A percentile compares a stretch with the other conserved stretches of the same genome.
These are phyloP conservation scores for Sitobion miscanthi DNA, from an alignment of 1,140 invertebrate genomes.

Conservation along the genomic window DNA sequence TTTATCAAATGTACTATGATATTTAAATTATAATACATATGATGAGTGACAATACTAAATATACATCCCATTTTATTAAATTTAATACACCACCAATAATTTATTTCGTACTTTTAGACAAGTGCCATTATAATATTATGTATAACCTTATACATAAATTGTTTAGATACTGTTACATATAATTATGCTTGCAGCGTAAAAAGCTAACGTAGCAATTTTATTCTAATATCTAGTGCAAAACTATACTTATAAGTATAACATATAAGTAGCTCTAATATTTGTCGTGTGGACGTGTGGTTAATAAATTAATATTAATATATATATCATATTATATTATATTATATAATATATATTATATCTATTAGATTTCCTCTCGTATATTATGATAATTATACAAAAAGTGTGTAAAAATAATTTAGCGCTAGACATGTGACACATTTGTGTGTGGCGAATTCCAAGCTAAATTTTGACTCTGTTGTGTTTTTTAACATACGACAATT, in stretches of 20 bases:
- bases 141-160: background rate
- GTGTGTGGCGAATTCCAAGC: background rate
- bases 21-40: background rate
- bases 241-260: background rate
- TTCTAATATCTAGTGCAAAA: background rate
- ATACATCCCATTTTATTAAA: background rate
- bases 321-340: background rate
- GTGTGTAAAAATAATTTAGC: background rate
- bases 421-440: slow-evolving; percentile 6
- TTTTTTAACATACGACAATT: slow-evolving; percentile 56
- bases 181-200: background rate
- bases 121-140: background rate
- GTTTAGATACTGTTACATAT: background rate
- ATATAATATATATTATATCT: background rate
- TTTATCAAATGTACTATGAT: background rate
- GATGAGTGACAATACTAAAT: background rate
- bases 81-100: background rate
- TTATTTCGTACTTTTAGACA: background rate
- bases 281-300: background rate
- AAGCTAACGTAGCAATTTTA: background rate
- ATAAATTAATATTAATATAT: background rate
- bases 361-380: background rate
- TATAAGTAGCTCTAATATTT: background rate
- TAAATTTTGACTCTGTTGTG: background rate
- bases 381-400: background rate